phyloP scores from a whole-genome alignment of 2,797 vertebrate genomes.

The Carapus acus region DNA sequence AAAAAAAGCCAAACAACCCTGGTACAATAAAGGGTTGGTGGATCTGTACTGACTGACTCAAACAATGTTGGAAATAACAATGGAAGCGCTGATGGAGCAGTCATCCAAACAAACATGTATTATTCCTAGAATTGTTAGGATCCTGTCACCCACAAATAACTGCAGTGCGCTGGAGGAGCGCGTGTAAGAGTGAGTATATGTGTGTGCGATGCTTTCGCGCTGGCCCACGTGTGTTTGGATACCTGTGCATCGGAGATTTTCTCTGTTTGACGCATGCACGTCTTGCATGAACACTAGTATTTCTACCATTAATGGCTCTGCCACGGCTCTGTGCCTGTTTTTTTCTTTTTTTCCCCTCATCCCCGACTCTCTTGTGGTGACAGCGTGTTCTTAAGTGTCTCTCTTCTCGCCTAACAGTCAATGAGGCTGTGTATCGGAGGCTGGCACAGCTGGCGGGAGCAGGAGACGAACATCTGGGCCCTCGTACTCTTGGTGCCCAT shows the following conservation, averaged over 20 bases:
- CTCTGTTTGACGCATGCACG: conserved; percentile 27
- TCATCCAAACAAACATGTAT: conserved; percentile 68
- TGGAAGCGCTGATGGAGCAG: conserved; percentile 63
- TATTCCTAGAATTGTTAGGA: conserved; percentile 68
- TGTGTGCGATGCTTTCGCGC: conserved; percentile 31
- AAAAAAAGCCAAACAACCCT: no score
- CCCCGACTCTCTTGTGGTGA: conserved; percentile 15
- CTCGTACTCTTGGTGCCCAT: conserved; percentile 58
- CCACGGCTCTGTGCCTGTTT: conserved; percentile 38
- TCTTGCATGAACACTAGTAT: conserved; percentile 12
- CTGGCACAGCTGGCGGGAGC: conserved; percentile 68
- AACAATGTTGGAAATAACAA: conserved; percentile 66
- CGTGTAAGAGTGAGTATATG: conserved; percentile 2
- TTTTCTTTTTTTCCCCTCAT: conserved; percentile 9
- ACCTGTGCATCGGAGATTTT: conserved; percentile 31
- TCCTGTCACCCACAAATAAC: conserved; percentile 69
- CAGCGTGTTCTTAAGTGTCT: conserved; percentile 53
- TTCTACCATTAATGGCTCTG: conserved; percentile 26
- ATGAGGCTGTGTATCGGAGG: conserved; percentile 67
- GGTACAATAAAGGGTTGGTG: conserved; percentile 60
- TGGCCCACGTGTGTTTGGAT: conserved; percentile 24
- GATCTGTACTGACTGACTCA: conserved; percentile 61
- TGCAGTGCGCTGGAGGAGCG: conserved; percentile 38
- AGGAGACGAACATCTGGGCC: conserved; percentile 66
- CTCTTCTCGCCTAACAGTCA: conserved; percentile 51